Percentiles rank a stretch among this genome's conserved stretches.
These are phyloP conservation scores for Rotaria macrura DNA, from an alignment of 2,888 invertebrate species.

Conservation along the genomic window DNA sequence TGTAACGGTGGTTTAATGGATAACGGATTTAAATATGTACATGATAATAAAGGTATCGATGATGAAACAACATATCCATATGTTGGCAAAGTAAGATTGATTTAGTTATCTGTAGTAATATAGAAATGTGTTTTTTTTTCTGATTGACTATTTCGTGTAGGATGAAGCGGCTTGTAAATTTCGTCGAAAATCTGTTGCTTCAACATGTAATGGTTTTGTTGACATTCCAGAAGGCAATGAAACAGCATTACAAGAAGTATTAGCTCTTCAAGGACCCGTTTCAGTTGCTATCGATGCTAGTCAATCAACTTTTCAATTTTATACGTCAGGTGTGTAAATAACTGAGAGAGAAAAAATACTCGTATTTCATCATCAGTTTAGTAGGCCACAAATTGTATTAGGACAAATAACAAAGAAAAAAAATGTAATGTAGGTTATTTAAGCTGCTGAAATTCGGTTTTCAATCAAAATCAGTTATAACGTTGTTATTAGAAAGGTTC, in stretches of 20 bases:
- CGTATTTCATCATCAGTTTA: background rate
- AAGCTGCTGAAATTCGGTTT: background rate
- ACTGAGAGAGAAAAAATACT: background rate
- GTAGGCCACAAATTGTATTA: background rate
- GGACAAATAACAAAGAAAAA: background rate
- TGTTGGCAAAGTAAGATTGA: no score
- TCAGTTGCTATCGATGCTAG: conserved; percentile 37
- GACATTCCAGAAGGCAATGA: conserved; percentile 41
- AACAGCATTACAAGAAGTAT: conserved; percentile 38
- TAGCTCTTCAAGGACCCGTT: conserved; percentile 40
- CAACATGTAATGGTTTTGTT: conserved; percentile 44
- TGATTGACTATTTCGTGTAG: no score
- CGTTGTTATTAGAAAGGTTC: background rate
- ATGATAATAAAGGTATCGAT: conserved; percentile 35
- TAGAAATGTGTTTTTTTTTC: no score
- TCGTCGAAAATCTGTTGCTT: conserved; percentile 38
- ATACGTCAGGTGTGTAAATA: conserved; percentile 45
- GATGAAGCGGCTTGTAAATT: no score
- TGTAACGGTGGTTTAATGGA: conserved; percentile 63
- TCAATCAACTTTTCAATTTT: conserved; percentile 54
- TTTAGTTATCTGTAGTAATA: no score
- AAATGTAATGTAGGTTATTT: background rate
- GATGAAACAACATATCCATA: conserved; percentile 37
- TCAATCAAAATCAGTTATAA: background rate
- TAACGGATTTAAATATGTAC: conserved; percentile 36